Percentiles rank a stretch among this genome's conserved stretches.
Conservation (phyloP, 2,113 vertebrate species). For the Colossoma macropomum region DNA sequence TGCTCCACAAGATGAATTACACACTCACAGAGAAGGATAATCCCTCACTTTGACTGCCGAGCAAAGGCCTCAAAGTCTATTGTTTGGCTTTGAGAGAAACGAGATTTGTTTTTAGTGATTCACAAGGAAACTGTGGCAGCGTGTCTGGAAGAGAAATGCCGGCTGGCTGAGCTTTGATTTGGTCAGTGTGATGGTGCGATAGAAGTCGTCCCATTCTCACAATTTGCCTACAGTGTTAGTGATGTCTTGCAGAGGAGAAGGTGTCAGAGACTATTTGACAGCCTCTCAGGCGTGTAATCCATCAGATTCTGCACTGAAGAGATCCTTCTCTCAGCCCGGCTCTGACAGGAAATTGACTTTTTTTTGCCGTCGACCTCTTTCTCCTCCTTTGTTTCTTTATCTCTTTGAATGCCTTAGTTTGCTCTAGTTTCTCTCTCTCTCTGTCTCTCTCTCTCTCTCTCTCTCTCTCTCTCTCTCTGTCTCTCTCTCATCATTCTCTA, state of each 20-base stretch:
- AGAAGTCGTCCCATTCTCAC: constrained; percentile 6
- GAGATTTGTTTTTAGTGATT: constrained; percentile 21
- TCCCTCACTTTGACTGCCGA: constrained; percentile 26
- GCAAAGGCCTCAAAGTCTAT: constrained; percentile 4
- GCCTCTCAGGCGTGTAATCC: constrained; percentile 45
- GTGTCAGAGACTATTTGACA: constrained; percentile 44
- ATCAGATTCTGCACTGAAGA: constrained; percentile 16
- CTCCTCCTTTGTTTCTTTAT: constrained; percentile 37
- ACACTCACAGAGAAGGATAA: background rate
- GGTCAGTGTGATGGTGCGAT: background rate
- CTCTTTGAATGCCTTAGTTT: constrained; percentile 1
- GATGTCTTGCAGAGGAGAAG: constrained; percentile 22
- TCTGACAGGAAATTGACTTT: constrained; percentile 52
- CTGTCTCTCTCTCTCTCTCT: constrained; percentile 13
- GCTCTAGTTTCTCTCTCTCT: background rate
- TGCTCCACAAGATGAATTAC: constrained; percentile 16
- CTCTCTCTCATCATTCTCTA: background rate
- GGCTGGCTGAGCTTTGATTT: constrained; percentile 11
- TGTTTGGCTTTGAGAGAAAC: background rate
- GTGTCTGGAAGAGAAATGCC: constrained; percentile 12
- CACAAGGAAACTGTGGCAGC: background rate
- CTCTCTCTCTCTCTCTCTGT: background rate
- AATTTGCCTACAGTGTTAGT: constrained; percentile 26
- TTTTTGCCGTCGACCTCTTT: background rate
- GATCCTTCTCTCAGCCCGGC: background rate